These are phyloP conservation scores for Spermophilus dauricus DNA, from an alignment of 2,113 vertebrate genomes.

Conservation along the genomic window DNA sequence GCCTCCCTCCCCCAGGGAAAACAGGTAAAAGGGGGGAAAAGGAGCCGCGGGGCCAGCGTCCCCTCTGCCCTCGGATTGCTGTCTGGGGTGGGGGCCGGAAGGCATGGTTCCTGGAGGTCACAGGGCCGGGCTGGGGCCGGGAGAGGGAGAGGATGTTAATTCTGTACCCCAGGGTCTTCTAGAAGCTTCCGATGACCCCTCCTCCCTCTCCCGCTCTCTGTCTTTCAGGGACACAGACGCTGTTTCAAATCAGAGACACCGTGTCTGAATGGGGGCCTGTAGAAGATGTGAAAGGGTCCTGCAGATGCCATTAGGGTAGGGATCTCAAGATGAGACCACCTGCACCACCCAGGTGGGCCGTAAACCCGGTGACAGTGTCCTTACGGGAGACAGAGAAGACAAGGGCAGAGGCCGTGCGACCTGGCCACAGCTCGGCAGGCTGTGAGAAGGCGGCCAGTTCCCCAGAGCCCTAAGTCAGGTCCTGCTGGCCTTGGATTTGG, in stretches of 20 bases:
- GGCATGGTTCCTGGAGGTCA: background rate
- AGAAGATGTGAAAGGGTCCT: background rate
- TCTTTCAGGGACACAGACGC: background rate
- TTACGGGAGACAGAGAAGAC: too few relatives aligned
- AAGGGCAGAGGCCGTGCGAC: rapidly evolving
- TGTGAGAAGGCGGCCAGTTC: background rate
- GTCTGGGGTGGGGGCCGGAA: too few relatives aligned
- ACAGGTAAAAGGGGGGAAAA: too few relatives aligned
- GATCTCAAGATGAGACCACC: background rate
- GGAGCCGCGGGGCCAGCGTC: too few relatives aligned
- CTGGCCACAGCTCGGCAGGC: rapidly evolving
- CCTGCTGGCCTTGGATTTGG: background rate
- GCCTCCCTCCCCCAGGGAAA: background rate
- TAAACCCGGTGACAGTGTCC: background rate
- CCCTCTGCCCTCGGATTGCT: background rate
- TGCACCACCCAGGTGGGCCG: background rate
- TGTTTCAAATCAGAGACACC: background rate
- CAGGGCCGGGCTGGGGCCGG: background rate
- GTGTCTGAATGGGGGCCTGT: background rate
- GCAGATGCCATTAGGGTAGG: background rate
- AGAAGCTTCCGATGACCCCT: background rate
- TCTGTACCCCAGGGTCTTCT: background rate
- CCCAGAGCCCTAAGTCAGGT: too few relatives aligned
- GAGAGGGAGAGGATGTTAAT: background rate
- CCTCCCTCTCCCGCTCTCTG: background rate